phyloP scores from a whole-genome alignment of 2,113 vertebrate genomes.

The Antechinus flavipes region DNA sequence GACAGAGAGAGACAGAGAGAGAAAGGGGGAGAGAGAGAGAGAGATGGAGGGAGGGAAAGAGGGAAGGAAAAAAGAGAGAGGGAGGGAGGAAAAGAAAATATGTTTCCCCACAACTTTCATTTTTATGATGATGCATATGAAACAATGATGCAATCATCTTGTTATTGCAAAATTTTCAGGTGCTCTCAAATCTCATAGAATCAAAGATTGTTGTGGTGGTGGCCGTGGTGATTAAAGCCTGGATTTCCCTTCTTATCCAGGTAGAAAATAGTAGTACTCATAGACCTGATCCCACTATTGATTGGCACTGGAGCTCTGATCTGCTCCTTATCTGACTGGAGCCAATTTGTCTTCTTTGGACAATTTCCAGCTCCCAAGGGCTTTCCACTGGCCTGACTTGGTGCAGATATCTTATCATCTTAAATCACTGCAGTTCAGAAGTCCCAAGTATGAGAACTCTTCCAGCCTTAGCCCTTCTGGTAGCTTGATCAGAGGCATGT shows the following conservation, averaged over 20 bases:
- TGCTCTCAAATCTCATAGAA: not conserved
- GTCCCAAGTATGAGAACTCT: not conserved
- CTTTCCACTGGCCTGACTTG: not conserved
- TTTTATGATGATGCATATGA: not conserved
- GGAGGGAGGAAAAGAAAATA: not conserved
- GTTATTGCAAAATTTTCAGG: conserved; percentile 12
- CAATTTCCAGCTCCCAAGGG: not conserved
- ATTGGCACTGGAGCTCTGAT: not conserved
- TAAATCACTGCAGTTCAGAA: not conserved
- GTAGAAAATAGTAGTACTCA: not conserved
- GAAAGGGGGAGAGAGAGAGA: no score
- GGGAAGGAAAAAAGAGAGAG: not conserved
- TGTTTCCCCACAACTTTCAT: not conserved
- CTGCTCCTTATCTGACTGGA: not conserved
- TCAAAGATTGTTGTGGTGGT: no score
- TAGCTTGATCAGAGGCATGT: not conserved
- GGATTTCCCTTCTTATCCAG: not conserved
- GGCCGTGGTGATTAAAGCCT: not conserved
- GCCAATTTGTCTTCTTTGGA: not conserved
- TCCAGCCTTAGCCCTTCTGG: not conserved
- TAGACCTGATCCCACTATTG: not conserved
- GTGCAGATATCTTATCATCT: not conserved
- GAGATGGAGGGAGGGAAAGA: no score
- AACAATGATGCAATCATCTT: conserved; percentile 3
- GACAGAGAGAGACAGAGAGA: no score